A percentile compares a stretch with the other conserved stretches of the same genome.
Conservation (phyloP, 2,113 vertebrate species). For the Pongo abelii region DNA sequence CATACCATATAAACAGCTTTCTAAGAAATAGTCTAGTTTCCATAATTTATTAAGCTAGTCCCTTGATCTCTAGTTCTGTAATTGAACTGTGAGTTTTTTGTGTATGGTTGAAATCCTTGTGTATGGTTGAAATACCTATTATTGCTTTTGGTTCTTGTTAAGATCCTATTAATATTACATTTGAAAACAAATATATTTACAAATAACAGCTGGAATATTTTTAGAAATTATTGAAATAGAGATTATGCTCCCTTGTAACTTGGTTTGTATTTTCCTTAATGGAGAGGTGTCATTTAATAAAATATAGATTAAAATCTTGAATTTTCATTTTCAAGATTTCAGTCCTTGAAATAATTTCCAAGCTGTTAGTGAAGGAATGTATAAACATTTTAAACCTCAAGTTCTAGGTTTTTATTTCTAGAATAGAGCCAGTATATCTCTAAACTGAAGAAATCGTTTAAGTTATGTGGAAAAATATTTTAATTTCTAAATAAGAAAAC, state of each 20-base stretch:
- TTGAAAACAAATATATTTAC: background rate
- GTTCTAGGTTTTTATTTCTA: background rate
- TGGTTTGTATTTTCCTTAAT: background rate
- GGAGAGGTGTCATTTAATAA: background rate
- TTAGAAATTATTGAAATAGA: background rate
- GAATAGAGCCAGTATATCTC: background rate
- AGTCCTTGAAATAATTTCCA: background rate
- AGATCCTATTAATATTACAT: background rate
- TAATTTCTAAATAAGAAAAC: background rate
- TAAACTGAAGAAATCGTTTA: background rate
- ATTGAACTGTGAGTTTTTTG: background rate
- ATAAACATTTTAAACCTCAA: background rate
- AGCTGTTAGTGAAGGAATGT: background rate
- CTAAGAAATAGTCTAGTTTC: background rate
- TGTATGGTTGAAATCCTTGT: background rate
- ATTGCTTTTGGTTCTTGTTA: background rate
- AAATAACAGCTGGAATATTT: background rate
- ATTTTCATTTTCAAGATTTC: background rate
- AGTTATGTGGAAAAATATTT: background rate
- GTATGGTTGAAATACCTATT: no score
- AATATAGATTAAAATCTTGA: background rate
- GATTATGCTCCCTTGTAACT: background rate
- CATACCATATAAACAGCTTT: background rate
- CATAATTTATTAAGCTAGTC: background rate
- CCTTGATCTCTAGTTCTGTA: background rate